Percentiles rank a stretch among this genome's conserved stretches.
Evolutionary conservation across 2,888 invertebrate genomes (phyloP).

Genomic region (Drosophila eohydei): DNA sequence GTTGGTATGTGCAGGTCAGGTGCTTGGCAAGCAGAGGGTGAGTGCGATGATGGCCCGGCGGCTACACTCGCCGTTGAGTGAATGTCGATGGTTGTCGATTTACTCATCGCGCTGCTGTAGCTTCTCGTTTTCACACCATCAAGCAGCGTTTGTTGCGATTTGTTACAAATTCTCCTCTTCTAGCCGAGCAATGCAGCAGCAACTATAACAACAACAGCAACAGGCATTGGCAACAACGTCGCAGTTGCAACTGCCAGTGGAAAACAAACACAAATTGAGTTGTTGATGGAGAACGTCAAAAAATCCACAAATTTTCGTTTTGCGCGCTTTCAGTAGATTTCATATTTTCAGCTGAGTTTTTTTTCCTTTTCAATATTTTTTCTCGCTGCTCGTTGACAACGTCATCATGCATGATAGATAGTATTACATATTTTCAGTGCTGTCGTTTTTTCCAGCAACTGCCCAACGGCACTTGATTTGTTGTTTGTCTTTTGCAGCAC

Average conservation of each 20-base stretch:
- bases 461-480: constrained; percentile 77
- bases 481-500: constrained; percentile 77
- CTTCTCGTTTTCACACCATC: constrained; percentile 77
- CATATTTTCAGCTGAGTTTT: constrained; percentile 28
- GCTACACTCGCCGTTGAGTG: constrained; percentile 39
- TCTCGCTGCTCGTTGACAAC: constrained; percentile 60
- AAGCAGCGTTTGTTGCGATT: constrained; percentile 70
- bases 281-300: constrained; percentile 67
- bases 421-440: constrained; percentile 74
- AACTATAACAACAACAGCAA: constrained; percentile 18
- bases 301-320: constrained; percentile 58
- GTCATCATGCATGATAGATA: constrained; percentile 77
- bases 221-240: constrained; percentile 15
- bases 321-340: constrained; percentile 25
- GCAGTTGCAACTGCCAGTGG: constrained; percentile 24
- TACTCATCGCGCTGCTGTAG: constrained; percentile 56
- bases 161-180: constrained; percentile 53
- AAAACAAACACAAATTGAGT: constrained; percentile 68
- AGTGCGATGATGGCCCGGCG: constrained; percentile 1
- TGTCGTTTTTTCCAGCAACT: constrained; percentile 60
- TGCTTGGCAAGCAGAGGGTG: background rate
- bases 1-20: constrained; percentile 17
- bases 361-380: constrained; percentile 17
- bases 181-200: constrained; percentile 36
- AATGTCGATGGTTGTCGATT: constrained; percentile 55